Evolutionary conservation across 64 coral and sea anemone species (phyloP).

Genomic region (Montipora foliosa): DNA sequence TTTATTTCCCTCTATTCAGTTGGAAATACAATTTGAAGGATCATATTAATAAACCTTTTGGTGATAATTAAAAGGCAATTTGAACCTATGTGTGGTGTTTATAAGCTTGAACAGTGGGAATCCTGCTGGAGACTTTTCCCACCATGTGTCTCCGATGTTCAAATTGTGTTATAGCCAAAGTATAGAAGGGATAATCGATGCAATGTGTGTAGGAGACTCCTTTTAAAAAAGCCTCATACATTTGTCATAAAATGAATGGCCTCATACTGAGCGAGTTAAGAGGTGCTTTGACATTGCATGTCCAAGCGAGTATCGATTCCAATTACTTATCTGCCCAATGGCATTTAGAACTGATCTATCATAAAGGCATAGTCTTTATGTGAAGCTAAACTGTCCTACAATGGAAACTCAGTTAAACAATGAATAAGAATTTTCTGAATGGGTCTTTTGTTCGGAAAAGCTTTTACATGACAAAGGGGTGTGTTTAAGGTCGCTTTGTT

Average conservation of each 20-base stretch:
- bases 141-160: conserved; percentile 43
- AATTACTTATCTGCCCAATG: conserved; percentile 34
- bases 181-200: conserved; percentile 20
- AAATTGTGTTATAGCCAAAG: conserved; percentile 30
- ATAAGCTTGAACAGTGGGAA: conserved; percentile 39
- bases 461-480: conserved; percentile 36
- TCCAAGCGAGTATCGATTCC: conserved; percentile 36
- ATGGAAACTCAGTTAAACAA: conserved; percentile 40
- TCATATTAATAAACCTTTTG: conserved; percentile 18
- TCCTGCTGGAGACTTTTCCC: conserved; percentile 36
- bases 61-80: conserved; percentile 24
- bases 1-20: not conserved
- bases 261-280: not conserved
- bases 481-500: conserved; percentile 37
- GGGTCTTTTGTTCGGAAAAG: conserved; percentile 1
- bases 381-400: conserved; percentile 27
- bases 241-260: not conserved
- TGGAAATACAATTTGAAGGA: not conserved
- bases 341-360: not conserved
- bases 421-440: conserved; percentile 25
- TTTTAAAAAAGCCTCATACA: conserved; percentile 15
- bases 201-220: conserved; percentile 17
- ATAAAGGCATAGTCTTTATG: conserved; percentile 20
- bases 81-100: conserved; percentile 27
- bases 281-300: not conserved